A percentile compares a stretch with the other conserved stretches of the same genome.
Conservation (phyloP, 1,140 invertebrate genomes). For the Lucilia cuprina region DNA sequence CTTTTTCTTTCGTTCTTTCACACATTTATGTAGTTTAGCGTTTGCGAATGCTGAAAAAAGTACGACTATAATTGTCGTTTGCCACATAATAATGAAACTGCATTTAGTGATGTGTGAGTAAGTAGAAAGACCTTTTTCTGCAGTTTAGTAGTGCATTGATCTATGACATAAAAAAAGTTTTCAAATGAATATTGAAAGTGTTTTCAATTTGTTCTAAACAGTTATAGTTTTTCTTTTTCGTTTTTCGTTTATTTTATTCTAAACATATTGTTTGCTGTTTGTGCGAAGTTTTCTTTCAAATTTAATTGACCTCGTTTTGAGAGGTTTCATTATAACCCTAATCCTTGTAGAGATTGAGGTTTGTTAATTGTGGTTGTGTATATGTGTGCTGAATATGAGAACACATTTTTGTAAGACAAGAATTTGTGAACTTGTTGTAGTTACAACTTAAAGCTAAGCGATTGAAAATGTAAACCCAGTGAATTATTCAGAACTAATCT, state of each 20-base stretch:
- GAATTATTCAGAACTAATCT: too few relatives aligned
- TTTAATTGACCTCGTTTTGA: slow-evolving; percentile 24
- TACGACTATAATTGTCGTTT: background rate
- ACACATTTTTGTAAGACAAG: too few relatives aligned
- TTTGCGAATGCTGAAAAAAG: background rate
- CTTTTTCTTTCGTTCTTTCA: background rate
- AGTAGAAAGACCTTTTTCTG: slow-evolving; percentile 1
- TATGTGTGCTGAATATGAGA: too few relatives aligned
- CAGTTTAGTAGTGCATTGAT: slow-evolving; percentile 17
- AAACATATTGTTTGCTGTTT: background rate
- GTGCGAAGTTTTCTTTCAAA: background rate
- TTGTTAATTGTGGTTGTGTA: background rate
- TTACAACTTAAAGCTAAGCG: too few relatives aligned
- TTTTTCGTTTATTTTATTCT: background rate
- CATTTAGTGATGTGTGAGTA: background rate
- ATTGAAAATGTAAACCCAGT: too few relatives aligned
- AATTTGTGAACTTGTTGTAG: too few relatives aligned
- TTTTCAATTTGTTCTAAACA: background rate
- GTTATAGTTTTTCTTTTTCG: background rate
- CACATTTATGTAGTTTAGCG: background rate
- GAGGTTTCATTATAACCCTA: slow-evolving; percentile 19
- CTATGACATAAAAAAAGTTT: slow-evolving; percentile 13
- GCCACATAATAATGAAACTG: background rate
- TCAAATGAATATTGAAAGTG: background rate
- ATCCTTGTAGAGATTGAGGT: slow-evolving; percentile 18